Evolutionary conservation across 2,888 invertebrate species (phyloP), one percentile per base, ranked within the genome.

Genomic region (Lochmaea capreae): DNA sequence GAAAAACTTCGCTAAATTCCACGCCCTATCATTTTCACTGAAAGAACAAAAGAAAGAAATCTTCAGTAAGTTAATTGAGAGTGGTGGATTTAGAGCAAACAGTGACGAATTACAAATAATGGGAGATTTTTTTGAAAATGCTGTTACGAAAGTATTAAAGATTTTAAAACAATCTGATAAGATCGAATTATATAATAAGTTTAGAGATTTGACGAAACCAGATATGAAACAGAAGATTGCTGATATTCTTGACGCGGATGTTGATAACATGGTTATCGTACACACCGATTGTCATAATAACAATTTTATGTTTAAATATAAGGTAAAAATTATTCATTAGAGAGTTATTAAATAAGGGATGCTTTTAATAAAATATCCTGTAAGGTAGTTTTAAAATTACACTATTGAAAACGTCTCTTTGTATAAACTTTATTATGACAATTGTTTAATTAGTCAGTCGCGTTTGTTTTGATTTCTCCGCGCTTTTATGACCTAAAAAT

Each of bases 21-120:
- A 80, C 49, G 79, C 79, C 22, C 8, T 79, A n/a, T 80, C 79
- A 22, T 77, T 79, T 18, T 79, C 79, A 14, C 33, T 79, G 1
- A 61, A 68, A 18, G 52, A 72, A 12, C 74, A 74, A 16, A 67
- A 76, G 1, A 67, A 67, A 14, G 72, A 74, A 42, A 69, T 75
- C 49, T 78, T 75, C 61, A 46, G 65, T 2, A 5, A 63, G 12
- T 8, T 74, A 12, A 18, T 65, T 9, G 46, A 61, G 22, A 46
- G 59, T 57, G 57, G 22, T 22, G 43, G 43, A 39, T 67, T 66
- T 49, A 1, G 8, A n/a, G 33, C 16, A 33, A 62, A 39, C 14
- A 33, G 8, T 11, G 16, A 26, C 4, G 11, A 16, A 11, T n/a
- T 61, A 3, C 12, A 14, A 14, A 5, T 12, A 14, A 22, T 58